Evolutionary conservation across 2,113 vertebrate genomes (phyloP).

Genomic region (Sander vitreus): DNA sequence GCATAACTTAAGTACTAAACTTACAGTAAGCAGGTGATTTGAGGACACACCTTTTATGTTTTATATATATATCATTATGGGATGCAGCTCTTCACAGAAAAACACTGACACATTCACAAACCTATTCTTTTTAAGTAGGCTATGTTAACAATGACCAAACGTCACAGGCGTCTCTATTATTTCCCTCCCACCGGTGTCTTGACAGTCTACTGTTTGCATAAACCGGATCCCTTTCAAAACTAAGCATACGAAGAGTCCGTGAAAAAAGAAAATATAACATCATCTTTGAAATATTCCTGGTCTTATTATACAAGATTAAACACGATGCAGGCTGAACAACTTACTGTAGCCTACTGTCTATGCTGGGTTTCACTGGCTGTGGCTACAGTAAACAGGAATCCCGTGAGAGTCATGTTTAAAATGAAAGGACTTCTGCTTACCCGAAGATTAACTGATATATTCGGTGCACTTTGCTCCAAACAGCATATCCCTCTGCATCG

Average conservation of each 20-base stretch:
- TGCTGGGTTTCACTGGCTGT: too few species aligned
- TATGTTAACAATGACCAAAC: not conserved
- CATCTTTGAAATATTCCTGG: not conserved
- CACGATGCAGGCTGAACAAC: too few species aligned
- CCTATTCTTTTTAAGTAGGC: not conserved
- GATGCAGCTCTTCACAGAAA: not conserved
- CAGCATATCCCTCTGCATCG: not conserved
- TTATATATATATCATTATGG: not conserved
- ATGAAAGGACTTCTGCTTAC: slow-evolving; percentile 41
- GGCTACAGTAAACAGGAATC: not conserved
- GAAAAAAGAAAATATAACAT: not conserved
- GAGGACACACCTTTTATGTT: not conserved
- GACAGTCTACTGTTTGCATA: not conserved
- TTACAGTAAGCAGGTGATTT: not conserved
- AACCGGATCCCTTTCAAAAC: not conserved
- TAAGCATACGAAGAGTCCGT: not conserved
- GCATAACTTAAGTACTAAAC: not conserved
- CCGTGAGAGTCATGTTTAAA: slow-evolving; percentile 37
- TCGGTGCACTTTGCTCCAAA: not conserved
- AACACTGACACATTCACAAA: not conserved
- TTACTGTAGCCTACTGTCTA: too few species aligned
- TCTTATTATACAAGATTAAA: not conserved
- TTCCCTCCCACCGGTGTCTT: not conserved
- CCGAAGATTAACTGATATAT: not conserved
- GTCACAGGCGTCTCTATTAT: not conserved